Evolutionary conservation across 2,888 invertebrate species (phyloP).

Genomic region (Spodoptera littoralis): DNA sequence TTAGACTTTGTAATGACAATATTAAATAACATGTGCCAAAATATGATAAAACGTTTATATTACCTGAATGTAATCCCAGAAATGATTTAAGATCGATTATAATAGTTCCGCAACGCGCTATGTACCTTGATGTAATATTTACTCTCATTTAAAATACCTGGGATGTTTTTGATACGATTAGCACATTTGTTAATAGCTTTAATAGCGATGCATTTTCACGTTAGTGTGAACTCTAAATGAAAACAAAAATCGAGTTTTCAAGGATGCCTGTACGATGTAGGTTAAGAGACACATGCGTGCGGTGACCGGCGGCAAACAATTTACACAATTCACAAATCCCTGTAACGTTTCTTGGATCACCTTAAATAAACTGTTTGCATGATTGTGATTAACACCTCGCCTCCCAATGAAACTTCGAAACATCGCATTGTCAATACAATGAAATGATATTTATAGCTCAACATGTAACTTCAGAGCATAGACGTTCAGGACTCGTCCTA

Average conservation of each 20-base stretch:
- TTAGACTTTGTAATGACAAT: too few species aligned
- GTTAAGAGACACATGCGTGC: constrained; percentile 68
- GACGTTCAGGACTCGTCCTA: constrained; percentile 77
- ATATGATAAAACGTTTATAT: background rate
- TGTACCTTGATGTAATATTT: constrained; percentile 18
- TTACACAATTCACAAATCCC: constrained; percentile 85
- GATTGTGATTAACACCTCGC: constrained; percentile 86
- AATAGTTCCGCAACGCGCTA: background rate
- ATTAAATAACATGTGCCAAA: too few species aligned
- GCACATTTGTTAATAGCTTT: constrained; percentile 35
- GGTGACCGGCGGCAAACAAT: constrained; percentile 72
- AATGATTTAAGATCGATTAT: constrained; percentile 14
- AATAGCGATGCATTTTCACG: constrained; percentile 32
- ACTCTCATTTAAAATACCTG: constrained; percentile 4
- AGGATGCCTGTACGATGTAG: constrained; percentile 62
- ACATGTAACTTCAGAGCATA: constrained; percentile 71
- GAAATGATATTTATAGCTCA: constrained; percentile 83
- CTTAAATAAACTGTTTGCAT: constrained; percentile 85
- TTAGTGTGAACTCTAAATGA: constrained; percentile 40
- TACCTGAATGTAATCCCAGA: background rate
- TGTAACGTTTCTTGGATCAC: constrained; percentile 83
- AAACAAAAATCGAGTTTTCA: constrained; percentile 40
- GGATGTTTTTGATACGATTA: constrained; percentile 32
- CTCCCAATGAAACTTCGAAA: constrained; percentile 84
- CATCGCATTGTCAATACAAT: constrained; percentile 79